phyloP scores from a whole-genome alignment of 2,888 invertebrate genomes.

The Aricia artaxerxes region DNA sequence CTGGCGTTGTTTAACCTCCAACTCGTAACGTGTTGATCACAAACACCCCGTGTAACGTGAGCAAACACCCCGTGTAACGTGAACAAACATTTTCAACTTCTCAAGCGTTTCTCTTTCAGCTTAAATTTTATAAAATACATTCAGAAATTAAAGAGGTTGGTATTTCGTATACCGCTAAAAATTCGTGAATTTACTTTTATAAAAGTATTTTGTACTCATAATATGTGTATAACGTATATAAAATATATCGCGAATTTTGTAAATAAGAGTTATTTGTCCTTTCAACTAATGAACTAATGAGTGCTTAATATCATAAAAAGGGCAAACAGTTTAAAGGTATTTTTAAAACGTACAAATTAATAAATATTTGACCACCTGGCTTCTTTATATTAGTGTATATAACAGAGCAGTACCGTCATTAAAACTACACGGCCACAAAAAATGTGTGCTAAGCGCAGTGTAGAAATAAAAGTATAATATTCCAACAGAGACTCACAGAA shows the following conservation, averaged over 20 bases:
- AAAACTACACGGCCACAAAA: background rate
- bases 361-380: no score
- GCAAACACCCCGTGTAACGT: background rate
- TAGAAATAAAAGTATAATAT: background rate
- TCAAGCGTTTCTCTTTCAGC: background rate
- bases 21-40: slow-evolving; percentile 5
- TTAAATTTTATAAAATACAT: background rate
- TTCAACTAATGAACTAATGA: no score
- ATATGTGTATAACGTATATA: no score
- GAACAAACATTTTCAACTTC: background rate
- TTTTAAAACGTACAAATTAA: no score
- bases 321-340: no score
- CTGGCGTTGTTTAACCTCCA: background rate
- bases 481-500: background rate
- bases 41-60: background rate
- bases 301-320: no score
- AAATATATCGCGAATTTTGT: no score
- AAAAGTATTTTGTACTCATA: background rate
- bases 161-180: background rate
- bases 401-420: background rate
- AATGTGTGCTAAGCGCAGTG: background rate
- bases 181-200: background rate
- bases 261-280: no score
- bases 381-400: background rate
- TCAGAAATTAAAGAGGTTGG: background rate